phyloP scores from a whole-genome alignment of 2,113 vertebrate species.

The Malurus elegans region DNA sequence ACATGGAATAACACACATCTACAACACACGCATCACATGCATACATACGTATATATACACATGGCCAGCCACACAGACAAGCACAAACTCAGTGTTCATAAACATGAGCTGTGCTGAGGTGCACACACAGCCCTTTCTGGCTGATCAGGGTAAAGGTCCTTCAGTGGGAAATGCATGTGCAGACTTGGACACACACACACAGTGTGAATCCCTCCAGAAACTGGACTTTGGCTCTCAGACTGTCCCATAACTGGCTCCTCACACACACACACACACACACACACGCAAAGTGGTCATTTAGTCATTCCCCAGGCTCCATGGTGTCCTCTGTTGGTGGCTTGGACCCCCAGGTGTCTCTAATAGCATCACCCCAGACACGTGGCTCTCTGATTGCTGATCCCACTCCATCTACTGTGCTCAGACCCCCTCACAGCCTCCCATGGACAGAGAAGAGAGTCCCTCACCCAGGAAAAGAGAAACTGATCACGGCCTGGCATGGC shows the following conservation, averaged over 20 bases:
- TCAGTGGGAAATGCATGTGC: background rate
- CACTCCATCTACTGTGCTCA: background rate
- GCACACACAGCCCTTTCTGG: background rate
- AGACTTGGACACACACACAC: background rate
- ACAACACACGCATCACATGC: background rate
- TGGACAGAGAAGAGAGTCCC: background rate
- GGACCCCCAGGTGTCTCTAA: background rate
- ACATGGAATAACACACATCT: accelerated
- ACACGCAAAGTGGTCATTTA: background rate
- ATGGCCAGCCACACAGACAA: background rate
- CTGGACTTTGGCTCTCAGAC: background rate
- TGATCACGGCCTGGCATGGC: background rate
- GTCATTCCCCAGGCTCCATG: background rate
- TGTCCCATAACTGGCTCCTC: background rate
- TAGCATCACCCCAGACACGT: background rate
- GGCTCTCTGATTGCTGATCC: background rate
- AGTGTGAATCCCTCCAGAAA: background rate
- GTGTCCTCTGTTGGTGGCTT: background rate
- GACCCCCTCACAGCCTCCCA: background rate
- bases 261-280: accelerated
- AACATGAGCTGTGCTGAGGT: background rate
- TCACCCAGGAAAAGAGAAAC: background rate
- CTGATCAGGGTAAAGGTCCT: background rate
- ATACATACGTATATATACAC: no score
- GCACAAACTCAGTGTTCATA: background rate